phyloP scores from a whole-genome alignment of 2,113 vertebrate species.

The Cavia aperea region DNA sequence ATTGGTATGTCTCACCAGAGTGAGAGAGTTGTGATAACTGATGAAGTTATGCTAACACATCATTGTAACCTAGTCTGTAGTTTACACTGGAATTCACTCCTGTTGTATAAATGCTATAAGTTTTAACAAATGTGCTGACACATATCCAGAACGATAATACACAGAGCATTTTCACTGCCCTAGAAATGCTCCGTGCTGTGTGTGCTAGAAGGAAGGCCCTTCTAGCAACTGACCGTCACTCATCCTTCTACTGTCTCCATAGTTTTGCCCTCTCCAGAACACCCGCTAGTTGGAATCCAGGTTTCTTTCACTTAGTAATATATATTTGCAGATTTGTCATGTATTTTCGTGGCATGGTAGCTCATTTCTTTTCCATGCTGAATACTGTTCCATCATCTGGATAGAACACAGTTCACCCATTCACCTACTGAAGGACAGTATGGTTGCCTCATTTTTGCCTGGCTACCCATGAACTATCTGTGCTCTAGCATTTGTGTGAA shows the following conservation, averaged over 20 bases:
- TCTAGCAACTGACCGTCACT: neutral
- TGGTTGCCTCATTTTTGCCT: neutral
- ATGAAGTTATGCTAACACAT: neutral
- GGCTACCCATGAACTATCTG: neutral
- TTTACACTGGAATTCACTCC: neutral
- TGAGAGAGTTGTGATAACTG: neutral
- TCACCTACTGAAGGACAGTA: neutral
- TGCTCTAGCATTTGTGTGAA: neutral
- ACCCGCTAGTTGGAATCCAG: neutral
- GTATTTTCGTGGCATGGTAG: neutral
- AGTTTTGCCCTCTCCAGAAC: neutral
- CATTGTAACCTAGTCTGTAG: neutral
- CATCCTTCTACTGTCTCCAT: neutral
- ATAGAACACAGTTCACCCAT: neutral
- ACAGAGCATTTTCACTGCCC: neutral
- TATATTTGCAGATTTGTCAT: neutral
- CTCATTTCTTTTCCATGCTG: neutral
- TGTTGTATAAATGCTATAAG: neutral
- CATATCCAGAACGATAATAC: neutral
- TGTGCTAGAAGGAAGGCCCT: too few species aligned
- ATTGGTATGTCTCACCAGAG: neutral
- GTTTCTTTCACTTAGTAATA: neutral
- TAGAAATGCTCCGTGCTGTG: neutral
- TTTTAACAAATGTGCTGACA: neutral
- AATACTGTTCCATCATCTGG: neutral